Evolutionary conservation across 1,140 invertebrate genomes (phyloP).

Genomic region (Hormaphis cornu): DNA sequence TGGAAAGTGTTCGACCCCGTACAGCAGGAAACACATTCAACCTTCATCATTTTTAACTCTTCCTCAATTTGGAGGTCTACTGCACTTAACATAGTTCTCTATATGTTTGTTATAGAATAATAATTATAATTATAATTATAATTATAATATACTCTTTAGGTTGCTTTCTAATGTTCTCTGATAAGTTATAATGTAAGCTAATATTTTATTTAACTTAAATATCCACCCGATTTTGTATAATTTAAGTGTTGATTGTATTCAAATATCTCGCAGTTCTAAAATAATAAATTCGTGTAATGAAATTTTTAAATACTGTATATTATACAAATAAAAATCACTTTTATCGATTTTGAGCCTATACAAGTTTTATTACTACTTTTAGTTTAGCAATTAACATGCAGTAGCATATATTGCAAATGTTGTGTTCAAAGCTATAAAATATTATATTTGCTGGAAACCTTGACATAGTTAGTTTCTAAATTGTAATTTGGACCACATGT

Average conservation of each 20-base stretch:
- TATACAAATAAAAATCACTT: background rate
- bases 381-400: background rate
- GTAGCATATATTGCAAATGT: background rate
- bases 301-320: background rate
- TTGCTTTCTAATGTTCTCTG: conserved; percentile 10
- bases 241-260: too few species aligned
- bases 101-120: background rate
- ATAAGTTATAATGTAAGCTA: too few species aligned
- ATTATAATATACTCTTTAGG: too few species aligned
- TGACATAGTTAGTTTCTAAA: conserved; percentile 21
- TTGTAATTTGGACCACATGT: conserved; percentile 28
- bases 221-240: too few species aligned
- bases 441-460: conserved; percentile 16
- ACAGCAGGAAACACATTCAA: conserved; percentile 27
- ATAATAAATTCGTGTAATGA: too few species aligned
- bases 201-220: too few species aligned
- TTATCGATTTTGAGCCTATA: conserved; percentile 6
- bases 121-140: too few species aligned
- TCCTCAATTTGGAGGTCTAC: conserved; percentile 25
- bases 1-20: conserved; percentile 26
- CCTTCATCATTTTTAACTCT: conserved; percentile 30
- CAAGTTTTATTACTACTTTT: background rate
- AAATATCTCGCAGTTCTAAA: too few species aligned
- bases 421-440: conserved; percentile 19
- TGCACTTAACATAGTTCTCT: conserved; percentile 16